phyloP scores from a whole-genome alignment of 2,888 invertebrate species.

The Orgyia antiqua region DNA sequence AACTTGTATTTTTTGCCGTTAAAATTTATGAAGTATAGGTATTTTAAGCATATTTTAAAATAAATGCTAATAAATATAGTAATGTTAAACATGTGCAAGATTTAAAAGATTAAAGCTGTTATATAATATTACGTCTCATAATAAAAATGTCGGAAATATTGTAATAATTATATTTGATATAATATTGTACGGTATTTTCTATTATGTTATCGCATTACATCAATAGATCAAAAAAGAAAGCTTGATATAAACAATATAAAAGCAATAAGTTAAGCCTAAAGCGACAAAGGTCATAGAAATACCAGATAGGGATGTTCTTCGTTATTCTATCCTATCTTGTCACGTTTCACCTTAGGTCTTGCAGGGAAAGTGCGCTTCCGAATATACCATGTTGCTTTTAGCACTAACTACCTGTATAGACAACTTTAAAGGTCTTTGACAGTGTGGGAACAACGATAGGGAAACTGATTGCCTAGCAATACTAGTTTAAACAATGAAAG shows the following conservation, averaged over 20 bases:
- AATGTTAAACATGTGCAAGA: too few species aligned
- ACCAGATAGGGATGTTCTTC: conserved; percentile 34
- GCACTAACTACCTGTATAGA: conserved; percentile 43
- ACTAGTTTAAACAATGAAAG: conserved; percentile 18
- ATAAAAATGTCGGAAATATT: too few species aligned
- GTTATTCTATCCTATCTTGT: conserved; percentile 59
- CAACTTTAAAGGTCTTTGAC: conserved; percentile 36
- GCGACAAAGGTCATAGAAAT: conserved; percentile 50
- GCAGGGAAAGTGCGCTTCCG: conserved; percentile 49
- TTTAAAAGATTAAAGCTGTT: too few species aligned
- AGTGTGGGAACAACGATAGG: conserved; percentile 37
- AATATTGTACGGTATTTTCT: too few species aligned
- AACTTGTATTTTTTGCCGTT: too few species aligned
- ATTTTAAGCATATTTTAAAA: too few species aligned
- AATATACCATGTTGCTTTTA: conserved; percentile 33
- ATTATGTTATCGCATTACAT: too few species aligned
- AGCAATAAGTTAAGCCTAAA: conserved; percentile 9
- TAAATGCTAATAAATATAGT: too few species aligned
- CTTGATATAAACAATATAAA: conserved; percentile 5
- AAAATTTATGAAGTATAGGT: too few species aligned
- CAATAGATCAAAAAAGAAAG: not conserved
- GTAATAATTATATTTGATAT: too few species aligned
- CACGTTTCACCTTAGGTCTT: conserved; percentile 35
- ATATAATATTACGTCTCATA: too few species aligned
- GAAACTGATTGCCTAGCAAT: conserved; percentile 26